Evolutionary conservation across 2,797 vertebrate species (phyloP).

Genomic region (Argentina silus): DNA sequence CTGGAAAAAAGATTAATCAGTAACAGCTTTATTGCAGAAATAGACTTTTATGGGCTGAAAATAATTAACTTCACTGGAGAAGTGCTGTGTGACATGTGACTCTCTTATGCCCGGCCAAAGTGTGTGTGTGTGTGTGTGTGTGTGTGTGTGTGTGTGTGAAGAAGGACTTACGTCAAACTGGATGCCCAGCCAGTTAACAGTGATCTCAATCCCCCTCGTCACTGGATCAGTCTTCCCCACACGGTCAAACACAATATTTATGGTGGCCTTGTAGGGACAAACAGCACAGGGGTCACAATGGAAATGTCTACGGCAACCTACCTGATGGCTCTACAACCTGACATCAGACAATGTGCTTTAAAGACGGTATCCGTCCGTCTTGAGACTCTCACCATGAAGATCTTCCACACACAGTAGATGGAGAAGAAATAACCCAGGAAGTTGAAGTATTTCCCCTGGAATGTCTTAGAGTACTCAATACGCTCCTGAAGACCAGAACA

Average conservation of each 20-base stretch:
- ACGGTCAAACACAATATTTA: slow-evolving; percentile 98
- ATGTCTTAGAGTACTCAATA: slow-evolving; percentile 98
- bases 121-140: slow-evolving; percentile 1
- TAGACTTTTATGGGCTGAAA: slow-evolving; percentile 31
- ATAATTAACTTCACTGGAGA: slow-evolving; percentile 58
- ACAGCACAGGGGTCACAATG: not conserved
- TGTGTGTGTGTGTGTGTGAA: slow-evolving; percentile 14
- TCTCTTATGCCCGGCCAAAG: too few relatives aligned
- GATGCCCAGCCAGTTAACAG: slow-evolving; percentile 98
- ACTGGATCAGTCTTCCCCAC: slow-evolving; percentile 99
- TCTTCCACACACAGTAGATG: slow-evolving; percentile 99
- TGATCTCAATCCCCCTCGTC: slow-evolving; percentile 98
- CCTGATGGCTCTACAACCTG: not conserved
- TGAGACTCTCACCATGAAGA: slow-evolving; percentile 99
- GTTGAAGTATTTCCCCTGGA: slow-evolving; percentile 99
- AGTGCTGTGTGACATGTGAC: slow-evolving; percentile 1
- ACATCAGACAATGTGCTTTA: not conserved
- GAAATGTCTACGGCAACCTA: not conserved
- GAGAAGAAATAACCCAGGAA: slow-evolving; percentile 99
- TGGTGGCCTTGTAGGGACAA: slow-evolving; percentile 85
- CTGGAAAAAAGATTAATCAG: slow-evolving; percentile 1
- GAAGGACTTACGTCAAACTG: slow-evolving; percentile 92
- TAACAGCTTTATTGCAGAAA: slow-evolving; percentile 28
- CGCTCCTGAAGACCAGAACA: slow-evolving; percentile 82
- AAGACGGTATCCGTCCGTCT: too few relatives aligned